Evolutionary conservation across 1,140 invertebrate species (phyloP).

Genomic region (Phymorhynchus buccinoides): DNA sequence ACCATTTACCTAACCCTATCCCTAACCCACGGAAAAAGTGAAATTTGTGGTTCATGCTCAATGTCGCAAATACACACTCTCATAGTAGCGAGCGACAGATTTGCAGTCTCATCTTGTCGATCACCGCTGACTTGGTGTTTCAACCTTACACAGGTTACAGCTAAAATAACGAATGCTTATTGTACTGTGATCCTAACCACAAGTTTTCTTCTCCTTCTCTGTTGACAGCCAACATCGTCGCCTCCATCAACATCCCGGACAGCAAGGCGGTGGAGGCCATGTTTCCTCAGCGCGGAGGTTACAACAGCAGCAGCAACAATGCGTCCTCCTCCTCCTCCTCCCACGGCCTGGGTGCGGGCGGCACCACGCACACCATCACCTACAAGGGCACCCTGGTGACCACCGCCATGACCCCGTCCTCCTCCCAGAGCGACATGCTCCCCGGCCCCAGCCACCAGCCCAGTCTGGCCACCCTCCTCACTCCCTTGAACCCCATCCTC

Average conservation of each 20-base stretch:
- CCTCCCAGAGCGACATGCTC: constrained; percentile 51
- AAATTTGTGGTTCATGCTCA: too few species aligned
- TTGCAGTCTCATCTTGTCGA: too few species aligned
- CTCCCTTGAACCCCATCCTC: constrained; percentile 66
- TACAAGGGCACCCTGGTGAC: constrained; percentile 73
- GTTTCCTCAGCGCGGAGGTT: constrained; percentile 45
- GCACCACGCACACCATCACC: constrained; percentile 67
- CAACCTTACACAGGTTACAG: too few species aligned
- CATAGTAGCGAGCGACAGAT: too few species aligned
- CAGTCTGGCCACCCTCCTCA: constrained; percentile 56
- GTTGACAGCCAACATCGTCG: constrained; percentile 65
- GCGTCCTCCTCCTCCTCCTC: constrained; percentile 25
- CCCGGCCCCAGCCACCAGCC: constrained; percentile 40
- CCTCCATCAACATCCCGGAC: constrained; percentile 67
- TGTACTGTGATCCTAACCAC: too few species aligned
- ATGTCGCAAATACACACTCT: too few species aligned
- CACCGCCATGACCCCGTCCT: constrained; percentile 58
- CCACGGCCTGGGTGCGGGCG: constrained; percentile 41
- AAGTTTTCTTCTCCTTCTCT: too few species aligned
- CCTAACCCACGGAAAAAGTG: too few species aligned
- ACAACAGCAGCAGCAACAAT: constrained; percentile 37
- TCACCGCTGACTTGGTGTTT: too few species aligned
- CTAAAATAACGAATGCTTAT: too few species aligned
- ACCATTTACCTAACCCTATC: too few species aligned
- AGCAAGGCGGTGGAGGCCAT: constrained; percentile 55